Evolutionary conservation across 1,140 invertebrate genomes (phyloP).

Genomic region (Pteromalus puparum): DNA sequence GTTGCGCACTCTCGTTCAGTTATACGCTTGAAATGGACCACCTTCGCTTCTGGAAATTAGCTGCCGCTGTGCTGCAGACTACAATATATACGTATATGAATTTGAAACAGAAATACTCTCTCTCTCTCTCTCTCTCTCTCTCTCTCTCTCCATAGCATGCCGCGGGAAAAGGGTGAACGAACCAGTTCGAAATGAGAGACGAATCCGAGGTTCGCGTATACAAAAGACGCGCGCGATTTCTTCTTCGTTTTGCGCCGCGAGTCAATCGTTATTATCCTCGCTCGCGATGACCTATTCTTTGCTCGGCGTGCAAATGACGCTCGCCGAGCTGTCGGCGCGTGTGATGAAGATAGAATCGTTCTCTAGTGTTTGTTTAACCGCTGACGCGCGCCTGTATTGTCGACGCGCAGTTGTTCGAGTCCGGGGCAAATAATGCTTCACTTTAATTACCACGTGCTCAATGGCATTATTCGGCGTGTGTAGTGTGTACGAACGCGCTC

Average conservation of each 20-base stretch:
- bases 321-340: background rate
- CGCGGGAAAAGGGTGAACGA: slow-evolving; percentile 37
- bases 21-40: slow-evolving; percentile 61
- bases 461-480: background rate
- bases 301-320: background rate
- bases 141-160: slow-evolving; percentile 47
- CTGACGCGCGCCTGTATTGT: background rate
- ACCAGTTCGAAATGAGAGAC: background rate
- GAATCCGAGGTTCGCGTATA: slow-evolving; percentile 18
- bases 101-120: slow-evolving; percentile 16
- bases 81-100: background rate
- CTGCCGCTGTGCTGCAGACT: slow-evolving; percentile 56
- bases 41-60: slow-evolving; percentile 59
- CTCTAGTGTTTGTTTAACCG: background rate
- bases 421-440: background rate
- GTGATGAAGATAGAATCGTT: background rate
- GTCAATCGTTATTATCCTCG: background rate
- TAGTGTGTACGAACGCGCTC: background rate
- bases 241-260: background rate
- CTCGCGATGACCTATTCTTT: background rate
- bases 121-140: slow-evolving; percentile 47
- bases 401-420: background rate
- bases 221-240: background rate
- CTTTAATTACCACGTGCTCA: background rate
- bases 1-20: slow-evolving; percentile 48